Evolutionary conservation across 2,888 invertebrate genomes (phyloP).

Genomic region (Sylvicola cinctus): DNA sequence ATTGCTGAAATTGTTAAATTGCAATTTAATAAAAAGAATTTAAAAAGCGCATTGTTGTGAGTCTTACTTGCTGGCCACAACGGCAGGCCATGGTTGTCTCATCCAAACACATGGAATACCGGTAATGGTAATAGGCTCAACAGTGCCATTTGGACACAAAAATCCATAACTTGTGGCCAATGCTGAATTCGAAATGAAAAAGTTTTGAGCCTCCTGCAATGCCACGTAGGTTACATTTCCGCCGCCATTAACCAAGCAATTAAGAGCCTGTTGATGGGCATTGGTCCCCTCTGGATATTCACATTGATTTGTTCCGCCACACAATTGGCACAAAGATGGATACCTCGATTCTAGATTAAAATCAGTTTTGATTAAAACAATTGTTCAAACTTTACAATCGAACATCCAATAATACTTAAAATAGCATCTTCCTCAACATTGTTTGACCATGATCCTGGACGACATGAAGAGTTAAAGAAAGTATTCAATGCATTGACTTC

Average conservation of each 20-base stretch:
- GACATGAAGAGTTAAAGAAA: constrained; percentile 48
- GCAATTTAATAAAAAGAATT: too few species aligned
- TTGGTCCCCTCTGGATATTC: not conserved
- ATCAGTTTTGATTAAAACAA: constrained; percentile 7
- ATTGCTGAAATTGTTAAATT: constrained; percentile 10
- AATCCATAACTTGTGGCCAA: constrained; percentile 12
- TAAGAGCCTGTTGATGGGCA: constrained; percentile 30
- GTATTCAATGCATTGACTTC: constrained; percentile 35
- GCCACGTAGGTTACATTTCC: constrained; percentile 36
- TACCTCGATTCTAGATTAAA: constrained; percentile 28
- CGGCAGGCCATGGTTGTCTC: constrained; percentile 36
- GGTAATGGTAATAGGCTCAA: constrained; percentile 10
- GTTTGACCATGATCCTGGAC: constrained; percentile 47
- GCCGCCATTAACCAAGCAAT: constrained; percentile 27
- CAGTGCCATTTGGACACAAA: constrained; percentile 18
- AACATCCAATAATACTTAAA: constrained; percentile 29
- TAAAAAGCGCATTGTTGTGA: not conserved
- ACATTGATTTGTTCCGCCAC: constrained; percentile 13
- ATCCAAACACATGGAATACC: constrained; percentile 35
- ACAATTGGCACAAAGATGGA: constrained; percentile 32
- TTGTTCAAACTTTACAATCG: constrained; percentile 4
- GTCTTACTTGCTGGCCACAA: constrained; percentile 19
- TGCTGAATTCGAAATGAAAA: constrained; percentile 15
- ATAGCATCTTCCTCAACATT: constrained; percentile 29
- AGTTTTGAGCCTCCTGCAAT: constrained; percentile 18